Evolutionary conservation across 2,113 vertebrate genomes (phyloP), one percentile per base, ranked within the genome.

Genomic region (Mixornis gularis): DNA sequence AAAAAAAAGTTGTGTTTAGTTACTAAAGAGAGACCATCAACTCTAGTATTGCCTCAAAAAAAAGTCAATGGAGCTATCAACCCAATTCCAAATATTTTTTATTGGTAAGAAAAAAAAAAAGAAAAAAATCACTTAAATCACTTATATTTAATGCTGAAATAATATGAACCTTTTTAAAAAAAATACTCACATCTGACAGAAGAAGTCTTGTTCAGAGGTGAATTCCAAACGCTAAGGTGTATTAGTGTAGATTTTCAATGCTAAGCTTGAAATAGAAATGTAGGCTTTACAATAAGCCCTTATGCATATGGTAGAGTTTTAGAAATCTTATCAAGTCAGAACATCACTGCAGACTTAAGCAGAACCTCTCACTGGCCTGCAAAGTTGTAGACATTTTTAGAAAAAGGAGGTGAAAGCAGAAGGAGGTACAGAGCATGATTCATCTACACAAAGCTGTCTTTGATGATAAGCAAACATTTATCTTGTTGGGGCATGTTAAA

Each of bases 381-480:
- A 58, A 7, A 77, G 52, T 24, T 11, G 2, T 3, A 85, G 85
- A 49, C 53, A n/a, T 32, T 76, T 83, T 70, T 76, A 30, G 36
- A 84, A 81, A 87, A 87, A 76, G 32, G 13, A 83, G 46, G 36
- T 68, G 30, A 86, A 92, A 32, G 64, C 73, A 90, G 59, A 40
- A 79, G 25, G 60, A 68, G 51, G 30, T 38, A 91, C 7, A 80
- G 40, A 85, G 41, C 8, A 90, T 49, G 56, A 94, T 87, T 92
- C 83, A 73, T 82, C 66, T 44, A 52, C 18, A 84, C 84, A 96
- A 90, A 93, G 86, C 81, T 71, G 76, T 65, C 85, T 96, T 94
- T 94, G 94, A 92, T 89, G 93, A 96, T 95, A 91, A 92, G 81
- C 60, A 95, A 92, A 74, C 58, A 85, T 83, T n/a, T 78, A 78